Conservation (phyloP, 2,888 invertebrate genomes). For the Cheilosia variabilis region DNA sequence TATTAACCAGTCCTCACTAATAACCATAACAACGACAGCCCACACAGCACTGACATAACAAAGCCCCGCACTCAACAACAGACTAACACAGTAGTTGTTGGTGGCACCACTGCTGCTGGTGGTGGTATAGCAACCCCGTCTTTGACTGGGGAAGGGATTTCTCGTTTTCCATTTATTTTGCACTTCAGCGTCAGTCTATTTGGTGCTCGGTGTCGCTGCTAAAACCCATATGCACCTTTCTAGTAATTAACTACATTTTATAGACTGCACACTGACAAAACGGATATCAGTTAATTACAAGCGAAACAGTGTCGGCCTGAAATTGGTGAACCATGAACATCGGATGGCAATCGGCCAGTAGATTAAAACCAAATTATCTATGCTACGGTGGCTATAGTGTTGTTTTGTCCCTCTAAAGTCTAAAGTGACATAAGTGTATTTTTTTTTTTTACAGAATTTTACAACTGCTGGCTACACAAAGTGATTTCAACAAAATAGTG, state of each 20-base stretch:
- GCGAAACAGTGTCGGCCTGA: constrained; percentile 58
- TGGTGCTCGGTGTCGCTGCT: constrained; percentile 26
- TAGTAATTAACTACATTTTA: constrained; percentile 51
- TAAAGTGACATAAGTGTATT: not conserved
- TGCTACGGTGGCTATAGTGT: constrained; percentile 5
- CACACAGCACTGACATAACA: constrained; percentile 58
- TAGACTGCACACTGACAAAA: constrained; percentile 20
- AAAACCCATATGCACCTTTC: constrained; percentile 2
- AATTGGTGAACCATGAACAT: constrained; percentile 64
- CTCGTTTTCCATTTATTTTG: constrained; percentile 29
- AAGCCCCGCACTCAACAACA: constrained; percentile 19
- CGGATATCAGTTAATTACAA: constrained; percentile 56
- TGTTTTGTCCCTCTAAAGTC: not conserved
- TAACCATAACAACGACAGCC: constrained; percentile 68
- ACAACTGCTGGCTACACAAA: constrained; percentile 12
- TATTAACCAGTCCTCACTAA: constrained; percentile 7
- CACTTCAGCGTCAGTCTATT: not conserved
- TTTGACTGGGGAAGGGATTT: constrained; percentile 18
- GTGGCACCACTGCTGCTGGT: constrained; percentile 11
- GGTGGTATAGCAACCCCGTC: constrained; percentile 57
- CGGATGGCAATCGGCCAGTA: constrained; percentile 30
- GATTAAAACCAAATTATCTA: constrained; percentile 18
- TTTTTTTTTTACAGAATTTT: constrained; percentile 35
- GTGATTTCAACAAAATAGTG: constrained; percentile 15
- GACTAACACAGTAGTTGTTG: constrained; percentile 43